Base-by-base conservation (phyloP, 2,797 vertebrate species). In the Tangara arthus region DNA sequence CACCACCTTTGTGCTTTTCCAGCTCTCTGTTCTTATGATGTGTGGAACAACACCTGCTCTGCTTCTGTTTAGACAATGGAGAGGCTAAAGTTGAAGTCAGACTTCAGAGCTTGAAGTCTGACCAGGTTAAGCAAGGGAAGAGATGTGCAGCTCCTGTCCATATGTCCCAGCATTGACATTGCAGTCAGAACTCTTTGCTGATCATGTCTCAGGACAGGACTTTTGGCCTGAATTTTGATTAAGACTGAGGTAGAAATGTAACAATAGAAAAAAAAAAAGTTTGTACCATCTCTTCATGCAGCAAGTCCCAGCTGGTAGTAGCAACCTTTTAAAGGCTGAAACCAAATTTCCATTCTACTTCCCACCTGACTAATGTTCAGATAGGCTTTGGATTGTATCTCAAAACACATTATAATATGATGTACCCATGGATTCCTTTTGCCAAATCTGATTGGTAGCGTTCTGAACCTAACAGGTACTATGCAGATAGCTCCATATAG, bases 301-400 rank as follows among this genome's bases (percentile, higher is more conserved):
- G 15, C 24, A 94, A 65, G 81, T 79, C 24, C 16, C 39, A 72
- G 15, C 18, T 66, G 24, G 22, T 5, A 42, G 21, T 53, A 77
- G 46, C 82, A 85, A 44, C 5, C 27, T 72, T 53, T 71, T 50
- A 60, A 80, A 77, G 32, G 9, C 24, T 71, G 46, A 77, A 34
- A 68, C 16, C 13, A 46, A 71, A 69, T 86, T 93, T 89, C 18
- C 5, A 3, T 73, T 46, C 34, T 42, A 20, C 19, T 83, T 89
- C 28, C 24, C 44, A 61, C 8, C 20, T 85, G 75, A 68, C 5
- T 68, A 44, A 83, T 35, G 15, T 35, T 90, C 68, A 27, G 12
- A 44, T 64, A 82, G 84, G 6, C 22, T 90, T 56, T 84, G 50
- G 21, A 75, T 82, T 94, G 16, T 23, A 50, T 83, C 21, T 84